Conservation (phyloP, 35 echinoderm and acorn worm species). For the Acanthaster planci region DNA sequence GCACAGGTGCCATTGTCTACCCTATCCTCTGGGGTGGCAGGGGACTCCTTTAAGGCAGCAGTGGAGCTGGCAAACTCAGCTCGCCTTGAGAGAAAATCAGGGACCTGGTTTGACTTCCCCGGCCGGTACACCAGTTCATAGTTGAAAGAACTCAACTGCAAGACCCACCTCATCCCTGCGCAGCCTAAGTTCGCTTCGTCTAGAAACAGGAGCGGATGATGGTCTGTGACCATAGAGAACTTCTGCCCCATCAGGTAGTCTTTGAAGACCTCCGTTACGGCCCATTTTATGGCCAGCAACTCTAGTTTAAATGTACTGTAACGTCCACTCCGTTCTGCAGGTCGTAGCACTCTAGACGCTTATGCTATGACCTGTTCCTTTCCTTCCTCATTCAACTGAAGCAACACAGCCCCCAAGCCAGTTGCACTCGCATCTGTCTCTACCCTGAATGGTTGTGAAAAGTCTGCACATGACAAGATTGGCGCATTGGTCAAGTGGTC, state of each 20-base stretch:
- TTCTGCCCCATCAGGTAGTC: conserved; percentile 50
- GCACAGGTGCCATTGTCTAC: too few relatives aligned
- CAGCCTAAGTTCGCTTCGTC: conserved; percentile 14
- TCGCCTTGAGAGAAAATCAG: conserved; percentile 42
- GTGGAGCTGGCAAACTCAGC: too few relatives aligned
- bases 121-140: conserved; percentile 24
- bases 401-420: conserved; percentile 44
- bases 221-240: conserved; percentile 40
- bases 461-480: conserved; percentile 48
- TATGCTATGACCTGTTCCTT: conserved; percentile 32
- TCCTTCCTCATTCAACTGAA: conserved; percentile 13
- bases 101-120: conserved; percentile 25
- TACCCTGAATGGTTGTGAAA: conserved; percentile 2
- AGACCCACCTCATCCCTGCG: conserved; percentile 31
- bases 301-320: conserved; percentile 44
- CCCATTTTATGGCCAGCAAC: conserved; percentile 41
- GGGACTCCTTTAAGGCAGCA: too few relatives aligned
- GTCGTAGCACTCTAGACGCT: conserved; percentile 16
- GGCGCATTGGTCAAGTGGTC: conserved; percentile 18
- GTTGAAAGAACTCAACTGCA: conserved; percentile 21
- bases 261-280: conserved; percentile 24
- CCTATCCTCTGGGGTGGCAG: too few relatives aligned
- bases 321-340: background rate
- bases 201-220: conserved; percentile 15
- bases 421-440: conserved; percentile 50